Evolutionary conservation across 1,140 invertebrate species (phyloP).

Genomic region (Vanessa atalanta): DNA sequence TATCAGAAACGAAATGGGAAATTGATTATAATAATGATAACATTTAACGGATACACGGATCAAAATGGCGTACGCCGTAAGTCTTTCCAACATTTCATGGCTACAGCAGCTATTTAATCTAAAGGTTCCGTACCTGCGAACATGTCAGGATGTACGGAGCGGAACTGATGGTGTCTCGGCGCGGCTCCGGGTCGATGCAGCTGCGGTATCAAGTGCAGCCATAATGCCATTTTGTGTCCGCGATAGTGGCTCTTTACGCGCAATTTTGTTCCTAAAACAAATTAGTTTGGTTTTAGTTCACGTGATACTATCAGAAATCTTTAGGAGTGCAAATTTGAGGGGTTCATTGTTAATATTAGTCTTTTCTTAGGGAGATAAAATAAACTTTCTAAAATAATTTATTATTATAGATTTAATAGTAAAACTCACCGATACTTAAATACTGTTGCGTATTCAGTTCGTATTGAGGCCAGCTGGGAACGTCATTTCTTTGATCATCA

Average conservation of each 20-base stretch:
- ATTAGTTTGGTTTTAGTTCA: background rate
- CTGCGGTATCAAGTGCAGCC: constrained; percentile 94
- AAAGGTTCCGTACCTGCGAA: constrained; percentile 83
- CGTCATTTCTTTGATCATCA: constrained; percentile 81
- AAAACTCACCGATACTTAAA: constrained; percentile 85
- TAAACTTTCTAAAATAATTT: too few species aligned
- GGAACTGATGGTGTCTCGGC: constrained; percentile 89
- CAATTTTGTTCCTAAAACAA: constrained; percentile 83
- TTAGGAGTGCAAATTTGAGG: too few species aligned
- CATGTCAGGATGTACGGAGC: constrained; percentile 86
- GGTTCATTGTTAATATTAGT: too few species aligned
- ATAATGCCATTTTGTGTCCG: constrained; percentile 95
- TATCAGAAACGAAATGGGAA: too few species aligned
- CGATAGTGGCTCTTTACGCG: constrained; percentile 92
- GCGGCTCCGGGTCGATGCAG: constrained; percentile 89
- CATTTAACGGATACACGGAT: too few species aligned
- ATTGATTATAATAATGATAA: too few species aligned
- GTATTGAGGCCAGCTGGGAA: constrained; percentile 85
- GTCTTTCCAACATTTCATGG: too few species aligned
- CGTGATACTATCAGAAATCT: too few species aligned
- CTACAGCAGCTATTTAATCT: background rate
- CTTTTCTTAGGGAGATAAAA: too few species aligned
- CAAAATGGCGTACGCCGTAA: too few species aligned
- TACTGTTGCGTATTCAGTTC: constrained; percentile 89
- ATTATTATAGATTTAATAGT: background rate